A percentile compares a stretch with the other conserved stretches of the same genome.
Conservation (phyloP, 2,888 invertebrate species). For the Sminthurides aquaticus region DNA sequence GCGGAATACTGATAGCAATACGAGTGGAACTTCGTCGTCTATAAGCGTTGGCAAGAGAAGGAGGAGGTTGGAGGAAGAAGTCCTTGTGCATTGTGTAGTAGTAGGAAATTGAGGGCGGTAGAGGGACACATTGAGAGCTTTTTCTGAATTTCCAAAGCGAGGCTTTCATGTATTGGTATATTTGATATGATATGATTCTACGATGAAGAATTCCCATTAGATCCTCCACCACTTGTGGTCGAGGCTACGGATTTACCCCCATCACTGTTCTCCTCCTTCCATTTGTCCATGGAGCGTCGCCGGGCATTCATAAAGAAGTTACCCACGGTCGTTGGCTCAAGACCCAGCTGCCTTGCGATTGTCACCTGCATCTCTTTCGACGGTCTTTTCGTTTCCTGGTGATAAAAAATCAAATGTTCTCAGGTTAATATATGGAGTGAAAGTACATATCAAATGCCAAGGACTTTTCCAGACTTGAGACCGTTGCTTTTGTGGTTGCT, state of each 20-base stretch:
- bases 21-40: no score
- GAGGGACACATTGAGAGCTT: no score
- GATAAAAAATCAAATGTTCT: constrained; percentile 44
- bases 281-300: constrained; percentile 93
- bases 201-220: background rate
- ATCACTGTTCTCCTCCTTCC: constrained; percentile 69
- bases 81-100: no score
- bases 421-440: background rate
- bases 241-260: background rate
- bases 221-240: background rate
- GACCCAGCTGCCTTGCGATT: constrained; percentile 90
- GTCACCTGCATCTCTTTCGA: constrained; percentile 99
- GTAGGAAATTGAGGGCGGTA: no score
- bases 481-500: no score
- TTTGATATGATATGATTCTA: background rate
- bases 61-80: no score
- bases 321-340: constrained; percentile 95
- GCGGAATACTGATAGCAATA: no score
- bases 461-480: background rate
- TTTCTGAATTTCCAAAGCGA: no score
- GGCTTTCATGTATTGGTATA: no score
- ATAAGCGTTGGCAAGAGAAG: no score
- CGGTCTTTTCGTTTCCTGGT: constrained; percentile 97
- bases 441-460: background rate
- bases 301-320: constrained; percentile 99